Conservation (phyloP, 2,888 invertebrate species). For the Idaea biselata region DNA sequence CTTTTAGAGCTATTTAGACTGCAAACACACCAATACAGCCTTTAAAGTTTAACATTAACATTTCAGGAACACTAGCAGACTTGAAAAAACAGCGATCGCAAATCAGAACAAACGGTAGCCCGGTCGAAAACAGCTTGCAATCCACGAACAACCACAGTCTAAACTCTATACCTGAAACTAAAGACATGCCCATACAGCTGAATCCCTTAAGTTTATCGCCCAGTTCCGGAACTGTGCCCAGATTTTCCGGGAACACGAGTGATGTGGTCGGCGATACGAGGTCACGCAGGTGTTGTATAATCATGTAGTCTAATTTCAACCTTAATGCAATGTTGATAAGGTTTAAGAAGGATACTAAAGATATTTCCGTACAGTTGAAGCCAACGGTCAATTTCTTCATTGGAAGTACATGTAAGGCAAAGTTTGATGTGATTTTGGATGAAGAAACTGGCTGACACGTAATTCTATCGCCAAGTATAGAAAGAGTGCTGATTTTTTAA, state of each 20-base stretch:
- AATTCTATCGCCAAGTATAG: too few relatives aligned
- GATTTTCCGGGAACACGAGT: constrained; percentile 88
- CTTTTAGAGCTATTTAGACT: neutral
- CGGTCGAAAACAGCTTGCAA: constrained; percentile 67
- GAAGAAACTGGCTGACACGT: too few relatives aligned
- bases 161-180: constrained; percentile 69
- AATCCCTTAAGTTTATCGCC: constrained; percentile 70
- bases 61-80: constrained; percentile 91
- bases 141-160: constrained; percentile 70
- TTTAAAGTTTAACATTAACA: constrained; percentile 9
- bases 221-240: constrained; percentile 68
- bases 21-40: constrained; percentile 25
- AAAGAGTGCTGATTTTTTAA: too few relatives aligned
- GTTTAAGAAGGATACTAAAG: neutral
- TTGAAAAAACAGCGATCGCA: constrained; percentile 95
- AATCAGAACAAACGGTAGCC: constrained; percentile 84
- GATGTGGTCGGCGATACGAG: constrained; percentile 88
- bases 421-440: too few relatives aligned
- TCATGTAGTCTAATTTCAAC: constrained; percentile 78
- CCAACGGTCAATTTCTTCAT: too few relatives aligned
- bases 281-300: constrained; percentile 86
- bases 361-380: too few relatives aligned
- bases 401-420: too few relatives aligned
- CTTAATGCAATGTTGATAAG: neutral
- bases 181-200: constrained; percentile 69